phyloP scores from a whole-genome alignment of 2,113 vertebrate species.

The Aleadryas rufinucha region DNA sequence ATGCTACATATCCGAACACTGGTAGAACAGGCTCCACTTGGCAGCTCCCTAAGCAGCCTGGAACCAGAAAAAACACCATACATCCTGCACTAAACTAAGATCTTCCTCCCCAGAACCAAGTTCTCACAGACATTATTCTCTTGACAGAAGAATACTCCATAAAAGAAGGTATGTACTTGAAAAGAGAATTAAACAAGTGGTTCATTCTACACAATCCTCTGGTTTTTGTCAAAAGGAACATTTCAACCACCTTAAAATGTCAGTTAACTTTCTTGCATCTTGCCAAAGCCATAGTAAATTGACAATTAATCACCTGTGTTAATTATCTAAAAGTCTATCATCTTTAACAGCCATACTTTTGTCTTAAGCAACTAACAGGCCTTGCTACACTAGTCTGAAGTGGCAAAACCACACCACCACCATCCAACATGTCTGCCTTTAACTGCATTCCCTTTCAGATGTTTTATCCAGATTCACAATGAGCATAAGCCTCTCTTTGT shows the following conservation, averaged over 20 bases:
- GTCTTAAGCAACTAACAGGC: neutral
- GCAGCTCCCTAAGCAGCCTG: neutral
- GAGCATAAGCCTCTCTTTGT: conserved; percentile 23
- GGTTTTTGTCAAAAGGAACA: neutral
- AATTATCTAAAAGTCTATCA: neutral
- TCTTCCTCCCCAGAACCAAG: neutral
- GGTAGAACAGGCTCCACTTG: neutral
- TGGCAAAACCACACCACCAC: neutral
- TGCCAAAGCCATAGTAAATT: neutral
- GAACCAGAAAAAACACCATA: neutral
- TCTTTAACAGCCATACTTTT: neutral
- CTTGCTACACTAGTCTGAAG: neutral
- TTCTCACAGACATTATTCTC: neutral
- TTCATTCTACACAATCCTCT: neutral
- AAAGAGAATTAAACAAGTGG: neutral
- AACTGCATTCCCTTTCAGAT: neutral
- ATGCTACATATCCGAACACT: neutral
- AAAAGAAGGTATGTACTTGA: neutral
- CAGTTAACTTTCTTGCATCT: neutral
- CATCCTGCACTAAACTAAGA: neutral
- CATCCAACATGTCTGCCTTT: neutral
- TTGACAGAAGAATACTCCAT: neutral
- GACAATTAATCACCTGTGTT: neutral
- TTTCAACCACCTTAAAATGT: neutral
- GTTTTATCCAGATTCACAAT: conserved; percentile 2